A percentile compares a stretch with the other conserved stretches of the same genome.
Conservation (phyloP, 2,797 vertebrate genomes). For the Pipistrellus pipistrellus region DNA sequence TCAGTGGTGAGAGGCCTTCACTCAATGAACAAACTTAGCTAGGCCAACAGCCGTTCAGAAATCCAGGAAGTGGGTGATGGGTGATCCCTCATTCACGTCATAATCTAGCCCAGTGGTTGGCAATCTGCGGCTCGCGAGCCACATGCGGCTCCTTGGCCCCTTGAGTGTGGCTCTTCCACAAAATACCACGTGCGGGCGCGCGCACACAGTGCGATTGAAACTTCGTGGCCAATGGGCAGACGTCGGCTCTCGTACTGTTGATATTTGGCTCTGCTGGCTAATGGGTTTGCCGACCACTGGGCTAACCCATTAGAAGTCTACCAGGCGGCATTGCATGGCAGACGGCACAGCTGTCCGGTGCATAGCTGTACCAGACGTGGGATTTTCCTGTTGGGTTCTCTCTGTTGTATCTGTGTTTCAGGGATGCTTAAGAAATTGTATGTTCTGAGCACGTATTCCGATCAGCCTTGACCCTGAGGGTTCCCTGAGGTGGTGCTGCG, state of each 20-base stretch:
- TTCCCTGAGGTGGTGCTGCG: background rate
- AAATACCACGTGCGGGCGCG: no score
- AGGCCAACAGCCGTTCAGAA: background rate
- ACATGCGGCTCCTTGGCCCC: no score
- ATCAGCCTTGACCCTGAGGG: background rate
- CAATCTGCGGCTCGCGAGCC: no score
- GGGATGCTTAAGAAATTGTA: background rate
- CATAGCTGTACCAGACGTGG: background rate
- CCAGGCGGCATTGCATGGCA: background rate
- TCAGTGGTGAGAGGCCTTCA: slow-evolving; percentile 15
- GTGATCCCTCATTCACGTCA: background rate
- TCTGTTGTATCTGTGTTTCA: background rate
- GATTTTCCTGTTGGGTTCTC: background rate
- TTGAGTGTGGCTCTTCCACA: no score
- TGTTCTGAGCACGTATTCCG: background rate
- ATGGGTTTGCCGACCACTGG: no score
- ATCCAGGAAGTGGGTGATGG: background rate
- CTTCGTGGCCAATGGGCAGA: no score
- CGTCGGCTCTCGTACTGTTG: no score
- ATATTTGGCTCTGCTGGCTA: no score
- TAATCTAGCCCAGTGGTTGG: background rate
- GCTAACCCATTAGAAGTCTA: background rate
- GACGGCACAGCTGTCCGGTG: background rate
- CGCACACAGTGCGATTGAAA: no score
- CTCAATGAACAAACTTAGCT: background rate